Conservation (phyloP, 2,113 vertebrate species). For the Chionis minor region DNA sequence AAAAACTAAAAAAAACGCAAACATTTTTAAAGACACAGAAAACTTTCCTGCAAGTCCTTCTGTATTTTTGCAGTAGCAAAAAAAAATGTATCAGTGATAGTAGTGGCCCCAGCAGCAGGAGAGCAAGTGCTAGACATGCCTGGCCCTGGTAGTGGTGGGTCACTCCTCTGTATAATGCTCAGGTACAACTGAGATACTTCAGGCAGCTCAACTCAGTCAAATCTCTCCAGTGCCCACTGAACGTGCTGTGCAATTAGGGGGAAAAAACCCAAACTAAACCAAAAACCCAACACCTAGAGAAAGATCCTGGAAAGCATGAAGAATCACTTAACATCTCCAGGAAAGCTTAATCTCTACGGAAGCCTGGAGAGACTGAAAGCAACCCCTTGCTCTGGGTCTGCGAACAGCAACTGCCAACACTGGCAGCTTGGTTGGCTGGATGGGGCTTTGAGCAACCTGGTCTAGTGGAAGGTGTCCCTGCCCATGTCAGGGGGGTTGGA, state of each 20-base stretch:
- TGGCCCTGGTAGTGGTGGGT: not conserved
- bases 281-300: too few species aligned
- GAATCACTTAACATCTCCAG: not conserved
- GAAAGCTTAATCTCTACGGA: not conserved
- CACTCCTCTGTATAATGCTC: not conserved
- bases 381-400: not conserved
- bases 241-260: fast-evolving
- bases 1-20: not conserved
- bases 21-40: not conserved
- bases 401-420: not conserved
- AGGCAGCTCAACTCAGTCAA: not conserved
- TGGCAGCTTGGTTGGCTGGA: not conserved
- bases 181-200: not conserved
- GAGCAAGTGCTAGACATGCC: not conserved
- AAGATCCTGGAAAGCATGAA: not conserved
- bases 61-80: not conserved
- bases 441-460: not conserved
- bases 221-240: not conserved
- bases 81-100: not conserved
- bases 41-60: not conserved
- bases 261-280: too few species aligned
- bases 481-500: not conserved
- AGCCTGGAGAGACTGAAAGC: not conserved
- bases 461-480: not conserved
- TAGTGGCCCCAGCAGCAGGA: not conserved